phyloP scores from a whole-genome alignment of 2,113 vertebrate species.

The Monarcha castaneiventris region DNA sequence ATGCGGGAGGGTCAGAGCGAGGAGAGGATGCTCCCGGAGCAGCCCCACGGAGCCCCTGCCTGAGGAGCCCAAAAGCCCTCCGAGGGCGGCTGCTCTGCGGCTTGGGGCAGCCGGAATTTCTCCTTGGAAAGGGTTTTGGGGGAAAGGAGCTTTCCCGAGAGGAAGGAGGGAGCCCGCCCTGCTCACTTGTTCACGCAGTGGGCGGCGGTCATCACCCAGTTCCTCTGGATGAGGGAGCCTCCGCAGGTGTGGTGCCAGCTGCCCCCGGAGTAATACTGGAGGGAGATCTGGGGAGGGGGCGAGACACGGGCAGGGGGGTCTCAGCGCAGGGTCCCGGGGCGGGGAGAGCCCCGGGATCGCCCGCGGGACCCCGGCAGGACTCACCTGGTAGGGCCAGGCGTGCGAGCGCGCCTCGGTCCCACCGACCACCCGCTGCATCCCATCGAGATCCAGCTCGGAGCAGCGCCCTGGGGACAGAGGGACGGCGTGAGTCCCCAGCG shows the following conservation, averaged over 20 bases:
- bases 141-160: fast-evolving
- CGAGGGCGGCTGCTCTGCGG: fast-evolving
- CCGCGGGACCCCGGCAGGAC: neutral
- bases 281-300: conserved; percentile 73
- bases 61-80: fast-evolving
- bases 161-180: fast-evolving
- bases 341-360: fast-evolving
- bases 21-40: neutral
- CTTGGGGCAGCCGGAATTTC: fast-evolving
- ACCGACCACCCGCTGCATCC: conserved; percentile 80
- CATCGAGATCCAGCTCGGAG: conserved; percentile 57
- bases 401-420: conserved; percentile 75
- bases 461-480: conserved; percentile 73
- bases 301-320: neutral
- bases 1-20: fast-evolving
- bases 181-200: conserved; percentile 80
- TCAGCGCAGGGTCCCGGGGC: neutral
- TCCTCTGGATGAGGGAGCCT: conserved; percentile 77
- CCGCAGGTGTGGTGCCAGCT: conserved; percentile 84
- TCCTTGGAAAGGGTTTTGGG: fast-evolving
- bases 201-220: conserved; percentile 89
- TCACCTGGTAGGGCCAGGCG: conserved; percentile 91
- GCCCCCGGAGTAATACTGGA: conserved; percentile 74
- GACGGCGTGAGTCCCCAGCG: fast-evolving
- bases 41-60: fast-evolving